Percentiles rank a stretch among this genome's conserved stretches.
Evolutionary conservation across 2,113 vertebrate genomes (phyloP).

Genomic region (Apodemus sylvaticus): DNA sequence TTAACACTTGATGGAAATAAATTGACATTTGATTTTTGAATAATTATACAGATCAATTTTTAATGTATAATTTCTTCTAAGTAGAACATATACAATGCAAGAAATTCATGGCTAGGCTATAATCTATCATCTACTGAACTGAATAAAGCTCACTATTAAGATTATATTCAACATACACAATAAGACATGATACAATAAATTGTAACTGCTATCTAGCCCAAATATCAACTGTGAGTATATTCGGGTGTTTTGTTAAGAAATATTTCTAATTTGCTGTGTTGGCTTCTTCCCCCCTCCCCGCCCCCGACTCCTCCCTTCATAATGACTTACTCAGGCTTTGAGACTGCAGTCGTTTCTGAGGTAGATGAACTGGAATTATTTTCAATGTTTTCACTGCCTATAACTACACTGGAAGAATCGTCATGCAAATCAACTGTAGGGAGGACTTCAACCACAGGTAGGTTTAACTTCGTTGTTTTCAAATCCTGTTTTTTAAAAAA

Average conservation of each 20-base stretch:
- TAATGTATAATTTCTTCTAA: not conserved
- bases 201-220: not conserved
- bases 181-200: not conserved
- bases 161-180: not conserved
- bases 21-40: slow-evolving; percentile 18
- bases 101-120: not conserved
- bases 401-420: slow-evolving; percentile 79
- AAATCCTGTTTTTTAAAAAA: slow-evolving; percentile 80
- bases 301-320: not conserved
- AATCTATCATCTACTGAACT: not conserved
- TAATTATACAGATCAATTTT: not conserved
- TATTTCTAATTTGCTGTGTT: slow-evolving; percentile 36
- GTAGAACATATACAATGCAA: not conserved
- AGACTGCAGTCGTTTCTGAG: slow-evolving; percentile 89
- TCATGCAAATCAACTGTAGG: slow-evolving; percentile 79
- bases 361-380: slow-evolving; percentile 91
- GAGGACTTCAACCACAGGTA: slow-evolving; percentile 79
- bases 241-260: slow-evolving; percentile 3
- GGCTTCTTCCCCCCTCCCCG: not conserved
- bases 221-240: slow-evolving; percentile 33
- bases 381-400: slow-evolving; percentile 87
- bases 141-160: slow-evolving; percentile 12
- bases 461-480: slow-evolving; percentile 76
- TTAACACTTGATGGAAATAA: slow-evolving; percentile 26
- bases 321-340: slow-evolving; percentile 89